Conservation (phyloP, 2,113 vertebrate species). For the Halichoeres trimaculatus region DNA sequence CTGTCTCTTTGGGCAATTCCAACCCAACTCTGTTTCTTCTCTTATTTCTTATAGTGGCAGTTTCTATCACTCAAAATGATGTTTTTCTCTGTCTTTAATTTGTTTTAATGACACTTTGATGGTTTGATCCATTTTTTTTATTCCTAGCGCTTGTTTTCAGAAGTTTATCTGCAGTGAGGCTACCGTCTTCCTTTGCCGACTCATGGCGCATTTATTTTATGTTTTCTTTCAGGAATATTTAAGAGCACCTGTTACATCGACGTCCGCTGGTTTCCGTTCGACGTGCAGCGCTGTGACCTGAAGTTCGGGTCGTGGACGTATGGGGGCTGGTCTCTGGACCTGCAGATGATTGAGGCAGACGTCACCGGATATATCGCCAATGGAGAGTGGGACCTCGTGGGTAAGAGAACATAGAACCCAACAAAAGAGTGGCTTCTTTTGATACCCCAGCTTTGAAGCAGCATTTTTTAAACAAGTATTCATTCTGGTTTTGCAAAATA, state of each 20-base stretch:
- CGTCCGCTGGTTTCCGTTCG: constrained; percentile 82
- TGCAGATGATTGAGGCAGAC: constrained; percentile 79
- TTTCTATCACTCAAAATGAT: no score
- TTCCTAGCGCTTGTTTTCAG: no score
- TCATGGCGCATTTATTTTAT: no score
- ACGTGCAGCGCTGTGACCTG: constrained; percentile 79
- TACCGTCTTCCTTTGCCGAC: no score
- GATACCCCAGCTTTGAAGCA: no score
- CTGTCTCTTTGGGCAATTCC: not conserved
- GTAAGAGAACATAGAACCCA: constrained; percentile 42
- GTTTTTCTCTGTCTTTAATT: no score
- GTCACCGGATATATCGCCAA: constrained; percentile 79
- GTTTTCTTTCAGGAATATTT: constrained; percentile 72
- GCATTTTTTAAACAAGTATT: no score
- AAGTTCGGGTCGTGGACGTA: constrained; percentile 84
- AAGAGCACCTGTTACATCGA: constrained; percentile 82
- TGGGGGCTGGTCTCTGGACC: constrained; percentile 79
- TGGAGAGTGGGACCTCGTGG: constrained; percentile 82
- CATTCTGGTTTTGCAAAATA: no score
- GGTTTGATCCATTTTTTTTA: no score
- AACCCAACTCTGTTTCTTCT: not conserved
- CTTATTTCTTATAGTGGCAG: not conserved
- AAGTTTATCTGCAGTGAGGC: no score
- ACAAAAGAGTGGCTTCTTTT: no score
- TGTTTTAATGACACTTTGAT: no score